Base-by-base conservation (phyloP, 2,797 vertebrate genomes). In the Typhlichthys subterraneus region DNA sequence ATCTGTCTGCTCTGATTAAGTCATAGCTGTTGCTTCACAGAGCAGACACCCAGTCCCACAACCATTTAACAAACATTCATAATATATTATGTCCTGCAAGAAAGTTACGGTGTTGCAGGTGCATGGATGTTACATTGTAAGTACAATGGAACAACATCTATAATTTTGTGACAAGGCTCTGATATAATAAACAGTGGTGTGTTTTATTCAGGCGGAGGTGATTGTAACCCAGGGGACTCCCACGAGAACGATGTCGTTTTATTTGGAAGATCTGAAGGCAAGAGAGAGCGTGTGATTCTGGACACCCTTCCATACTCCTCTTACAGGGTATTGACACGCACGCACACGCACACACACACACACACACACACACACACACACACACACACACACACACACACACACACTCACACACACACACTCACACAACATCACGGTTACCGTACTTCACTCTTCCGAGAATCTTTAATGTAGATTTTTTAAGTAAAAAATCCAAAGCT, bases 141-240 rank as follows among this genome's bases (percentile, higher is more conserved):
- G 49, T 8, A 51, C 49, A 13, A n/a, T 15, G 51, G 17, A 2
- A 19, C 9, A 6, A 15, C 13, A 13, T 7, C 31, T n/a, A 14
- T 46, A 12, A 11, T 17, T 23, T 47, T 47, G 12, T 45, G 19
- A 19, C 57, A 59, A 29, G 58, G 48, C 33, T 4, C 14, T 38
- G 13, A 31, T 1, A 14, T 15, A 49, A 23, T 45, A 42, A 0
- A 47, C 49, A 9, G n/a, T 13, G 19, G 42, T 38, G 11, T 12
- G 57, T 23, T 73, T 45, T 70, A 54, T 77, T 52, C 67, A 99
- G 98, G 98, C 59, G 91, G 90, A 13, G 96, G 94, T 8, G 84
- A 91, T 38, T 99, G 98, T 84, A 91, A 96, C 80, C 93, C 96
- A 14, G 98, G 96, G 82, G 94, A 96, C 75, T 94, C 95, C 75